Base-by-base conservation (phyloP, 92 coral and sea anemone genomes). In the Galaxea fascicularis region DNA sequence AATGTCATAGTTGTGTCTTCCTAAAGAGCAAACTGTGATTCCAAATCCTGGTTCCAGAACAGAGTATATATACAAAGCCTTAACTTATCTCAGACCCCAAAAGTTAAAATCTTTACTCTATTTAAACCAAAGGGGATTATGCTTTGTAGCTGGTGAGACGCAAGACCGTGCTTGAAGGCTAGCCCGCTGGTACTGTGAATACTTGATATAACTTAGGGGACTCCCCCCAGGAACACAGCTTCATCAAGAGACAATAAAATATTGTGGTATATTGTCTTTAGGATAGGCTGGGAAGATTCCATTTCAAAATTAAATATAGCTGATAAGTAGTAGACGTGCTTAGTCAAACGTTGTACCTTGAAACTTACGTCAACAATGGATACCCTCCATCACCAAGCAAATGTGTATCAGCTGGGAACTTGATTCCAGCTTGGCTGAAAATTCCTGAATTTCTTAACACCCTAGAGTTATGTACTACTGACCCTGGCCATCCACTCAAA, bases 401-500 rank as follows among this genome's bases (percentile, higher is more conserved):
- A 68, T 80, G 76, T 47, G 85, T 80, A 67, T 80, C 26, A 29
- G 30, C 76, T 65, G 76, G 75, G 52, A 65, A 80, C 85, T 80
- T 80, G 85, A 44, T 80, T 67, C 22, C 73, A 66, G 76, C 88
- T 30, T 76, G 31, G 21, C 21, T 59, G 77, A n/a, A 83, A 16
- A 83, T 66, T 20, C 53, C 76, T 25, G 88, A 88, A 78, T 89
- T 83, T 77, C 92, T 67, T 25, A 89, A 56, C 10, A 89, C n/a
- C n/a, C 84, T 70, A 16, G 83, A 0, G 56, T 78, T 74, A 63
- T 78, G 74, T n/a, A n/a, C n/a, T 3, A 78, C 74, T 39, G 83
- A 35, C 14, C 83, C 83, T 15, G 74, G 83, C 73, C 83, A 80
- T 65, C 58, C 56, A 64, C 45, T 31, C 22, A 44, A 28, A 24